Evolutionary conservation across 2,888 invertebrate species (phyloP).

Genomic region (Acronicta psi): DNA sequence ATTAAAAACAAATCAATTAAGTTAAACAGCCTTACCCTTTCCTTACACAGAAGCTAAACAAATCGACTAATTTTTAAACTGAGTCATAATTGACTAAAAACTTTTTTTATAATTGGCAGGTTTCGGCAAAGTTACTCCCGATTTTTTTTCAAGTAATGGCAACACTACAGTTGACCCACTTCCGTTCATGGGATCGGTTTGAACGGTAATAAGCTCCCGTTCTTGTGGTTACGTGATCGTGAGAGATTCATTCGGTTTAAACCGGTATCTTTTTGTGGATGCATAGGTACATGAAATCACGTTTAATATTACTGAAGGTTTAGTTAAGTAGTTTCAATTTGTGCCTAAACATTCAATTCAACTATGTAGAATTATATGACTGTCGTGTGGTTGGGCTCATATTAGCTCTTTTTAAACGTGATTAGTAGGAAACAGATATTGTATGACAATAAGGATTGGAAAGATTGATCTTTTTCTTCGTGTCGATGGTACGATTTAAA

Average conservation of each 20-base stretch:
- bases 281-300: constrained; percentile 13
- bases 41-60: neutral
- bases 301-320: neutral
- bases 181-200: constrained; percentile 30
- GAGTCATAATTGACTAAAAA: neutral
- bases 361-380: too few species aligned
- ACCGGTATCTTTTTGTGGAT: constrained; percentile 21
- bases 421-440: too few species aligned
- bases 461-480: too few species aligned
- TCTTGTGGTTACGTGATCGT: constrained; percentile 42
- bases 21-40: neutral
- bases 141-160: constrained; percentile 17
- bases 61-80: neutral
- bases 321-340: neutral
- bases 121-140: constrained; percentile 4
- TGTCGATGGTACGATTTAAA: too few species aligned
- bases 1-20: neutral
- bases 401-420: too few species aligned
- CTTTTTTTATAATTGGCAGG: constrained; percentile 15
- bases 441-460: too few species aligned
- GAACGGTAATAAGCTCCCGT: constrained; percentile 28
- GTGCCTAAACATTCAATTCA: neutral
- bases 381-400: too few species aligned
- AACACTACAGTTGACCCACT: constrained; percentile 53
- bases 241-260: constrained; percentile 25